A percentile compares a stretch with the other conserved stretches of the same genome.
Evolutionary conservation across 2,888 invertebrate species (phyloP).

Genomic region (Spisula subtruncata): DNA sequence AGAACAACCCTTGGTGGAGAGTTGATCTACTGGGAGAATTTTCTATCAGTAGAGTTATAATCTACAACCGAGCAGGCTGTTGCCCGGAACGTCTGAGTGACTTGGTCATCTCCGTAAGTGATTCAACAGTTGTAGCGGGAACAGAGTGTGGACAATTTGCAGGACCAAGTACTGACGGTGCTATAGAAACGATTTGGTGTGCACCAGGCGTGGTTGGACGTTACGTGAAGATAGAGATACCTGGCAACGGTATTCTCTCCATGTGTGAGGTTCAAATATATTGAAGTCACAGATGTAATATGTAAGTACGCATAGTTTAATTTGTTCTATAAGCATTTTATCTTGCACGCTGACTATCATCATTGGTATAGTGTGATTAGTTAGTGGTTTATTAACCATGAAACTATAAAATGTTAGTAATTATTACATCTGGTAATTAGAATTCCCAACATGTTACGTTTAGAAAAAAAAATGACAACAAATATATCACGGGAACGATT

Average conservation of each 20-base stretch:
- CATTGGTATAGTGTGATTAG: too few relatives aligned
- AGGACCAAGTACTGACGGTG: constrained; percentile 6
- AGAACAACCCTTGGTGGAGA: constrained; percentile 17
- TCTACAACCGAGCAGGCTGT: not conserved
- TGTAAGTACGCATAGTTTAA: too few relatives aligned
- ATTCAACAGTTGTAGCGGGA: not conserved
- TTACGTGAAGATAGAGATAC: not conserved
- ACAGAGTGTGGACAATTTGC: not conserved
- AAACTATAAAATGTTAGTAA: too few relatives aligned
- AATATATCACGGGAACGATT: too few relatives aligned
- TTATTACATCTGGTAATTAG: too few relatives aligned
- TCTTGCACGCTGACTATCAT: too few relatives aligned
- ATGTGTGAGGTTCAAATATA: constrained; percentile 14
- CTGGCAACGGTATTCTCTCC: not conserved
- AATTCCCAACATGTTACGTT: too few relatives aligned
- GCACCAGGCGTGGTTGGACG: not conserved
- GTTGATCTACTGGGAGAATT: not conserved
- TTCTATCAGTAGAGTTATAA: not conserved
- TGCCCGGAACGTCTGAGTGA: not conserved
- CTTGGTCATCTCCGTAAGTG: not conserved
- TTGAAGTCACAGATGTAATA: too few relatives aligned
- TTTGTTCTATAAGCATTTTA: too few relatives aligned
- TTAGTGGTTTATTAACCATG: too few relatives aligned
- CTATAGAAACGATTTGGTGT: not conserved
- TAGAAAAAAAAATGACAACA: too few relatives aligned